phyloP scores from a whole-genome alignment of 1,140 invertebrate genomes.

The Latrodectus geometricus region DNA sequence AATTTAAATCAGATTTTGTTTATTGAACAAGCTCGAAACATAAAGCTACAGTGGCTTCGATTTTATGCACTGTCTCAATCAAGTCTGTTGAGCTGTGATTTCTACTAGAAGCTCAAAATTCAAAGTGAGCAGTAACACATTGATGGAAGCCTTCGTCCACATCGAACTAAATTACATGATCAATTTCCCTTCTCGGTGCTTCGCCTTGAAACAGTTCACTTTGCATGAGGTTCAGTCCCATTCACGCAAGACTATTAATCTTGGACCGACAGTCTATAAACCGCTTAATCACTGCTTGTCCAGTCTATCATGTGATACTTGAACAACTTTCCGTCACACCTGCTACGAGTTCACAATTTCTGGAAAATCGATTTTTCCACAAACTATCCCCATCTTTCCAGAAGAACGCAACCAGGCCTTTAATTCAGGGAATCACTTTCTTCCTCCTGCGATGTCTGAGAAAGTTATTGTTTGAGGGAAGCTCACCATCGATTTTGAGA shows the following conservation, averaged over 20 bases:
- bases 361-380: constrained; percentile 34
- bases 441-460: background rate
- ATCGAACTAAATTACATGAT: constrained; percentile 24
- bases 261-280: constrained; percentile 40
- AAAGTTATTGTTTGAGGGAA: constrained; percentile 11
- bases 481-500: background rate
- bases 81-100: background rate
- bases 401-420: background rate
- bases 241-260: constrained; percentile 24
- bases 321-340: constrained; percentile 32
- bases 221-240: constrained; percentile 17
- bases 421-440: background rate
- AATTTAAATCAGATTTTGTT: too few relatives aligned
- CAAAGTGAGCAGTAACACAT: too few relatives aligned
- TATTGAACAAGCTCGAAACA: too few relatives aligned
- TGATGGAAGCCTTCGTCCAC: background rate
- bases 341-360: constrained; percentile 37
- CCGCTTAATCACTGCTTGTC: constrained; percentile 47
- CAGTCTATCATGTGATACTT: constrained; percentile 42
- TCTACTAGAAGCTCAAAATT: too few relatives aligned
- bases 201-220: constrained; percentile 21
- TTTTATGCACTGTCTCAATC: background rate
- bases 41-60: too few relatives aligned
- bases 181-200: constrained; percentile 24
- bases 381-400: constrained; percentile 5